Evolutionary conservation across 2,113 vertebrate genomes (phyloP), one percentile per base, ranked within the genome.

Genomic region (Puntigrus tetrazona): DNA sequence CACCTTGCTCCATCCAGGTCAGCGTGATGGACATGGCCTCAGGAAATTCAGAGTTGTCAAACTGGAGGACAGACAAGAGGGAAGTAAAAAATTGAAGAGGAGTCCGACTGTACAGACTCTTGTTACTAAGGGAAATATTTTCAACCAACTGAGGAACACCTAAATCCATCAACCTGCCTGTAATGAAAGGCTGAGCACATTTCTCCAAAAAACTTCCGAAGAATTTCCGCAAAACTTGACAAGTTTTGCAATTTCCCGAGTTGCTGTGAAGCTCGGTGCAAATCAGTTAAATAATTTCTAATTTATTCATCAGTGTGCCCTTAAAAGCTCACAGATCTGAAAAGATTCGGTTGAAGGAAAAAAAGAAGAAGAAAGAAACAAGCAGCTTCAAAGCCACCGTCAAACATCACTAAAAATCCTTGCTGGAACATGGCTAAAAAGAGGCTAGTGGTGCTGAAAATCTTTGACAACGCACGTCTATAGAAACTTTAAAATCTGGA

Each of bases 81-180:
- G 61, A 34, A 47, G 41, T 80, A 47, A 80, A 80, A 80, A 47
- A 80, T 67, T 80, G 25, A 67, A 67, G 61, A 78, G 47, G 47
- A 63, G n/a, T 79, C 41, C 41, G 67, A n/a, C 59, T 47, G 41
- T 22, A 65, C 38, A 80, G 25, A 47, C 25, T 25, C 78, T 67
- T 67, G 59, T 34, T 67, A 80, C 43, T 67, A 63, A 20, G 61
- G 38, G 27, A 31, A 80, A 67, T 45, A 5, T 45, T 80, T 63
- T 45, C 61, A 78, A 36, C 25, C 75, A 69, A 38, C 29, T 69
- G 50, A 69, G 27, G 25, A 75, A 31, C 75, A 78, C 16, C 52
- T 9, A 78, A 78, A 27, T 79, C 77, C 59, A 67, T 50, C 27
- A 80, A 31, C 18, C 78, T 47, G 78, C 14, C 31, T 22, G 27